phyloP scores from a whole-genome alignment of 2,888 invertebrate genomes.

The Ormyrus pomaceus region DNA sequence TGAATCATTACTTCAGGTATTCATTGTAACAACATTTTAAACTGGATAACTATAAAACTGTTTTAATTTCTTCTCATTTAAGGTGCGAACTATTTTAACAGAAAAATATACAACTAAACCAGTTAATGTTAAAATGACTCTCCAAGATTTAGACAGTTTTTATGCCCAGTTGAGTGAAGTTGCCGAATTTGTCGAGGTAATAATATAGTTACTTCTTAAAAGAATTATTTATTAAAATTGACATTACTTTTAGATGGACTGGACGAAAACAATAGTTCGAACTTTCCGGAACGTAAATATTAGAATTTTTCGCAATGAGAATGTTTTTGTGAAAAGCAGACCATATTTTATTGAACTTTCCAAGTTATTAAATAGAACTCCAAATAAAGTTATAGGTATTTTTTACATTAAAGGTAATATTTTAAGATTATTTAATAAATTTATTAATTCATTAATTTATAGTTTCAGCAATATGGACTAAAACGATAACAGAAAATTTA shows the following conservation, averaged over 20 bases:
- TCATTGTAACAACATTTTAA: not conserved
- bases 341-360: conserved; percentile 29
- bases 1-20: conserved; percentile 5
- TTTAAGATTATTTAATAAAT: no score
- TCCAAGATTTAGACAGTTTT: conserved; percentile 23
- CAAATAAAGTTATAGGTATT: conserved; percentile 29
- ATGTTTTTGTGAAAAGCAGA: conserved; percentile 21
- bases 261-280: not conserved
- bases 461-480: conserved; percentile 38
- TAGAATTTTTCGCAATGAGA: not conserved
- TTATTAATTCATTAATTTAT: not conserved
- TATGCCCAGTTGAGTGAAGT: conserved; percentile 24
- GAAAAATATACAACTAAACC: not conserved
- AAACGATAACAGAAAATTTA: conserved; percentile 34
- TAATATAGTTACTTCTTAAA: no score
- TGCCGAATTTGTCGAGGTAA: conserved; percentile 9
- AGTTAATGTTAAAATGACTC: conserved; percentile 8
- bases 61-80: not conserved
- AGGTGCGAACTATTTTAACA: not conserved
- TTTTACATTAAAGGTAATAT: not conserved
- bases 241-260: conserved; percentile 29
- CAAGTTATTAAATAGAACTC: conserved; percentile 14
- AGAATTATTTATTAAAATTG: not conserved
- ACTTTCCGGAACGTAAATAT: conserved; percentile 15
- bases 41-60: not conserved